phyloP scores from a whole-genome alignment of 2,888 invertebrate genomes.

The Onchidella celtica region DNA sequence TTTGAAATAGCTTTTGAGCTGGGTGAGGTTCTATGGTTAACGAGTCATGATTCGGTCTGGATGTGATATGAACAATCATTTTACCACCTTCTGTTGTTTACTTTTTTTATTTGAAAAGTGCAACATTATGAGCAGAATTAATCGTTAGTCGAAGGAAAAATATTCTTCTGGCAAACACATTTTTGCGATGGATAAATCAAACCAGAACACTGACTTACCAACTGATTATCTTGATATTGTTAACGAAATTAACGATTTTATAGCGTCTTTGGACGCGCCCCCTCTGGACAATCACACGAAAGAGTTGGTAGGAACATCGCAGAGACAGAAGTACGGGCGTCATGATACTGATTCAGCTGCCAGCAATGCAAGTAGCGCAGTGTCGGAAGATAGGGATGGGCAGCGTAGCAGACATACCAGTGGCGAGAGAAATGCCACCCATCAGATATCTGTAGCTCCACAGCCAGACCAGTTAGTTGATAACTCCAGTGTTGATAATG shows the following conservation, averaged over 20 bases:
- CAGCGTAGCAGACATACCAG: slow-evolving; percentile 26
- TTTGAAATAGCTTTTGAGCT: too few species aligned
- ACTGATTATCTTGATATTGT: slow-evolving; percentile 73
- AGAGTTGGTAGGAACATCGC: slow-evolving; percentile 29
- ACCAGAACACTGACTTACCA: slow-evolving; percentile 56
- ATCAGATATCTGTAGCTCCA: background rate
- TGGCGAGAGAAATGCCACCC: slow-evolving; percentile 6
- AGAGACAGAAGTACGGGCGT: slow-evolving; percentile 14
- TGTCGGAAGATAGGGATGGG: background rate
- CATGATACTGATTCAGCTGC: background rate
- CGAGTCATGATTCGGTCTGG: too few species aligned
- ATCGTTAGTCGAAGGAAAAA: too few species aligned
- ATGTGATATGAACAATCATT: too few species aligned
- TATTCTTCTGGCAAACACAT: too few species aligned
- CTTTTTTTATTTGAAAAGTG: background rate
- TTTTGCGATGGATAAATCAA: slow-evolving; percentile 7
- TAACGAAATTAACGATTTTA: slow-evolving; percentile 74
- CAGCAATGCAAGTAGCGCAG: background rate
- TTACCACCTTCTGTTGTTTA: too few species aligned
- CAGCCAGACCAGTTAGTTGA: background rate
- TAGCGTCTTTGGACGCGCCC: slow-evolving; percentile 66
- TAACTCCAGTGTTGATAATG: background rate
- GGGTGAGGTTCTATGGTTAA: too few species aligned
- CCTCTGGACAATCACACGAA: slow-evolving; percentile 46
- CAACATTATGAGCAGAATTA: background rate